These are phyloP conservation scores for Lophius piscatorius DNA, from an alignment of 2,113 vertebrate genomes.

Conservation along the genomic window DNA sequence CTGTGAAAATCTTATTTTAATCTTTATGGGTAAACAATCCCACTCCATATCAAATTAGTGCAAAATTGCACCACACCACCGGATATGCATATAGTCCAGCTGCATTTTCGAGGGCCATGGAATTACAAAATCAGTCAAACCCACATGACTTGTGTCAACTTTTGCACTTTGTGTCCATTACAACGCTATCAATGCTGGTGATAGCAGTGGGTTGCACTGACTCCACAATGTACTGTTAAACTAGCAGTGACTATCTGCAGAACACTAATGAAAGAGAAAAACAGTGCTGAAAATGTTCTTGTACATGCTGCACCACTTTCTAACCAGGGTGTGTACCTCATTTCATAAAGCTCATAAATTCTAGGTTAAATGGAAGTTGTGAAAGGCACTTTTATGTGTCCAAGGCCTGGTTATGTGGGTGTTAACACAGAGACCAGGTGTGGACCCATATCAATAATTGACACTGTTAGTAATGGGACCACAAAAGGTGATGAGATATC, in stretches of 20 bases:
- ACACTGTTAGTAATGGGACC: slow-evolving; percentile 10
- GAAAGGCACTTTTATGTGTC: slow-evolving; percentile 12
- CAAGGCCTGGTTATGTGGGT: background rate
- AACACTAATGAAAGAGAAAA: background rate
- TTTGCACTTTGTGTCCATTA: background rate
- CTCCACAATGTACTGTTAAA: background rate
- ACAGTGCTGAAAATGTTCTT: too few relatives aligned
- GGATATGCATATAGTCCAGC: background rate
- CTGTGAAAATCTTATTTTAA: too few relatives aligned
- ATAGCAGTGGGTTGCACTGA: background rate
- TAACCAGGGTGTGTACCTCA: too few relatives aligned
- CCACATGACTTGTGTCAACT: background rate
- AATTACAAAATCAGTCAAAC: background rate
- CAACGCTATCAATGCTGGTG: background rate
- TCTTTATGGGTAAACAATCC: background rate
- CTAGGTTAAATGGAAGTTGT: slow-evolving; percentile 27
- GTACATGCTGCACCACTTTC: too few relatives aligned
- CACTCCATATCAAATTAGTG: too few relatives aligned
- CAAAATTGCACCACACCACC: too few relatives aligned
- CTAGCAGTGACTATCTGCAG: background rate
- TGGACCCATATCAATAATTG: slow-evolving; percentile 52
- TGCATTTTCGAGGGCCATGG: background rate
- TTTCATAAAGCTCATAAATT: too few relatives aligned
- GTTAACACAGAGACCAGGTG: slow-evolving; percentile 32
- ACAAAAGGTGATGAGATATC: slow-evolving; percentile 43